Evolutionary conservation across 2,113 vertebrate genomes (phyloP), one percentile per base, ranked within the genome.

Genomic region (Ranitomeya variabilis): DNA sequence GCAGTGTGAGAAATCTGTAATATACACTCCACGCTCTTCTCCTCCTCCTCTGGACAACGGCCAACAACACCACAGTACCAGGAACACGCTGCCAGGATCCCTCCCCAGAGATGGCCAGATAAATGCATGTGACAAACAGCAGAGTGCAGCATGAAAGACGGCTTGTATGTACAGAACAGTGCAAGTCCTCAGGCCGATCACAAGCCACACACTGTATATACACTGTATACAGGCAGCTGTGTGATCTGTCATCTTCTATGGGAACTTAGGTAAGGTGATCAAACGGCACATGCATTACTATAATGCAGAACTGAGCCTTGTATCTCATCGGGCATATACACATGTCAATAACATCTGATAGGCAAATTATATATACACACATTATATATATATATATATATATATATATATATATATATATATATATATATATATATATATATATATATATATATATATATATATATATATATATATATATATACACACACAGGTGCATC

Each of bases 1-100:
- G 15, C 57, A 74, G 45, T 76, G 71, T 51, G 37, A 85, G 66
- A 18, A 26, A 85, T 71, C 83, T 85, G 83, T 84, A 86, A 76
- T 86, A 52, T 66, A 86, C 54, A 51, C 45, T 11, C 59, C 5
- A 23, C 9, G 15, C 21, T 66, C 59, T 83, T 13, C 60, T 62
- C 84, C 69, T 76, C 73, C 74, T 79, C 26, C 78, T 18, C 55
- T 80, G 73, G 74, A 87, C 45, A 18, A 4, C 59, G 10, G 74
- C 85, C 85, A 87, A 80, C 26, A 54, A 12, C 60, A 66, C 60
- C 51, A 45, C 18, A 86, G 37, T 66, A 86, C 71, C 57, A 79
- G 37, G 15, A 79, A 21, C 55, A 9, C 13, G 37, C 73, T 80
- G 85, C 37, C 55, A 54, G 18, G 19, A 79, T 79, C 31, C 59